These are phyloP conservation scores for Pseudopleuronectes americanus DNA, from an alignment of 2,797 vertebrate species.

Conservation along the genomic window DNA sequence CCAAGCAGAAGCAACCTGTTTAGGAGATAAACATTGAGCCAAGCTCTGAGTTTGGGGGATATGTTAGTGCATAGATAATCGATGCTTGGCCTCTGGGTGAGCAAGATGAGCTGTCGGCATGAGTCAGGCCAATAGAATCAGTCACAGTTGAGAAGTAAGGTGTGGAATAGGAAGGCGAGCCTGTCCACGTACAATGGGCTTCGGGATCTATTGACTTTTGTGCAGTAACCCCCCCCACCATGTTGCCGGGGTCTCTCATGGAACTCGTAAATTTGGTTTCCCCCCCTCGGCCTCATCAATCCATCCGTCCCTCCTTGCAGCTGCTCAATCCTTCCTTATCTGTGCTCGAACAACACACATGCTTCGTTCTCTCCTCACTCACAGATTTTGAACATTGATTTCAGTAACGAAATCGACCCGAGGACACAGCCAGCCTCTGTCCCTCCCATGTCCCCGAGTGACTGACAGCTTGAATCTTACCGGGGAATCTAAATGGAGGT, in stretches of 20 bases:
- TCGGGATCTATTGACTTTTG: constrained; percentile 52
- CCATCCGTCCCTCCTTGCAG: constrained; percentile 12
- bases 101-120: constrained; percentile 34
- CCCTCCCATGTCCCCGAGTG: constrained; percentile 5
- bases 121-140: constrained; percentile 58
- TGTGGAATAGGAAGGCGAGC: constrained; percentile 26
- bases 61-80: constrained; percentile 64
- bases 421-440: constrained; percentile 19
- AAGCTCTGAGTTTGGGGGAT: constrained; percentile 45
- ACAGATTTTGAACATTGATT: constrained; percentile 47
- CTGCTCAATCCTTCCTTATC: constrained; percentile 11
- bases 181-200: constrained; percentile 38
- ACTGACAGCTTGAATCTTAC: constrained; percentile 22
- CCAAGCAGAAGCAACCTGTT: constrained; percentile 44
- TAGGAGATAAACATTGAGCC: constrained; percentile 43
- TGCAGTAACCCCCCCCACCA: constrained; percentile 5
- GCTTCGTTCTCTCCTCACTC: constrained; percentile 30
- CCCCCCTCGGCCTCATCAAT: constrained; percentile 25
- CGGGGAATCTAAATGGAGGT: neutral
- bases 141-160: constrained; percentile 59
- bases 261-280: constrained; percentile 34
- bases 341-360: constrained; percentile 16
- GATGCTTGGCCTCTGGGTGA: constrained; percentile 49
- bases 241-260: constrained; percentile 4
- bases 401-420: constrained; percentile 42